Percentiles rank a stretch among this genome's conserved stretches.
Conservation (phyloP, 1,140 invertebrate species). For the Anagrus nilaparvatae region DNA sequence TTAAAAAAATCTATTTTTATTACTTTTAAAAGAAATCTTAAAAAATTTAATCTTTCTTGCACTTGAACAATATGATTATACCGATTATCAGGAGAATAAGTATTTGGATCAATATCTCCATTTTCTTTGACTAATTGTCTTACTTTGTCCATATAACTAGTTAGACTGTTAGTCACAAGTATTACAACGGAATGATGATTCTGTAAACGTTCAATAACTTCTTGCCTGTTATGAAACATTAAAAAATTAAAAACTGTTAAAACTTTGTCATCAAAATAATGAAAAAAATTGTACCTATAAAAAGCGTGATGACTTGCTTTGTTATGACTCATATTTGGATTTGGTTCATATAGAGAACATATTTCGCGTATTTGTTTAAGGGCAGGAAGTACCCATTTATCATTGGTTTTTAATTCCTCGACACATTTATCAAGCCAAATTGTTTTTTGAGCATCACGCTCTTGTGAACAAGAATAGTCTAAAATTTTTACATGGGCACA, state of each 20-base stretch:
- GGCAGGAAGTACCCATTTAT: conserved; percentile 87
- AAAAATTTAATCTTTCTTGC: conserved; percentile 87
- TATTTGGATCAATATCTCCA: conserved; percentile 67
- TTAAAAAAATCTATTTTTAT: conserved; percentile 11
- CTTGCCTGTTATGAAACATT: no score
- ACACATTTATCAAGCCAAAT: conserved; percentile 94
- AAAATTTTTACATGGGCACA: conserved; percentile 94
- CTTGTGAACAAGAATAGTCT: conserved; percentile 94
- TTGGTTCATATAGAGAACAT: conserved; percentile 84
- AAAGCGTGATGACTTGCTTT: conserved; percentile 53
- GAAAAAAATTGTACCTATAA: conserved; percentile 46
- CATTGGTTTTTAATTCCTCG: conserved; percentile 80
- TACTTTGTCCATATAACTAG: conserved; percentile 82
- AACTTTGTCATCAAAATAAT: conserved; percentile 2
- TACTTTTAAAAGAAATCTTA: conserved; percentile 77
- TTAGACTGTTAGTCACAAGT: conserved; percentile 87
- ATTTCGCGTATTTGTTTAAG: conserved; percentile 94
- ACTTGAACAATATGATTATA: conserved; percentile 91
- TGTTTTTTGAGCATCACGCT: conserved; percentile 91
- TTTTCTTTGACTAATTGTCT: conserved; percentile 60
- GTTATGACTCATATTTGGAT: conserved; percentile 53
- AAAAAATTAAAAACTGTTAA: no score
- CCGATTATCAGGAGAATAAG: conserved; percentile 75
- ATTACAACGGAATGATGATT: conserved; percentile 87
- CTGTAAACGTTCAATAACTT: conserved; percentile 86